Conservation (phyloP, 2,113 vertebrate genomes). For the Sula dactylatra region DNA sequence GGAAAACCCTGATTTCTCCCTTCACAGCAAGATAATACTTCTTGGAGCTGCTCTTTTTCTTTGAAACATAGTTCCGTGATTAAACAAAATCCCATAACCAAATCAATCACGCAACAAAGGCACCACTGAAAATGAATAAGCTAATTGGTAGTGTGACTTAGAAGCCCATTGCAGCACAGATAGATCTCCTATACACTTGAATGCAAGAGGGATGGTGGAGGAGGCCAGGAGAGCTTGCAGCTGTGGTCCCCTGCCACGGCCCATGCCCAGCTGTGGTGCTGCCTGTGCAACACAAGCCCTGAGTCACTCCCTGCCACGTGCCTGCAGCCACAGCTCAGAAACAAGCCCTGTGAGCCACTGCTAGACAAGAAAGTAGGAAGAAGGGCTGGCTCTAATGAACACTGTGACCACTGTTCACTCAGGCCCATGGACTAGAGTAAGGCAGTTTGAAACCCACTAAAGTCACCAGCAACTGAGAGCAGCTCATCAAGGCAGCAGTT, state of each 20-base stretch:
- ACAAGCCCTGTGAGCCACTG: not conserved
- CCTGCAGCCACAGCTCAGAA: not conserved
- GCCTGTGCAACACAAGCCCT: rapidly evolving
- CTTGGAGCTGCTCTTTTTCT: not conserved
- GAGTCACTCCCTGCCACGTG: not conserved
- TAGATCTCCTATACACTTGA: not conserved
- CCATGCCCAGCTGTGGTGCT: rapidly evolving
- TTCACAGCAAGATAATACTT: not conserved
- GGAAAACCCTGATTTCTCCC: not conserved
- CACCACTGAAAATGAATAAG: not conserved
- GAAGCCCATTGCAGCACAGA: not conserved
- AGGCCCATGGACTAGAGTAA: not conserved
- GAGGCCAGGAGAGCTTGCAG: not conserved
- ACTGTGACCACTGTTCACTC: not conserved
- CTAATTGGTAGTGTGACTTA: not conserved
- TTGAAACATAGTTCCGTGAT: not conserved
- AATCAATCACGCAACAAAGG: not conserved
- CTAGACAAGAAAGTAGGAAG: not conserved
- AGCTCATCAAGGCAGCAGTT: not conserved
- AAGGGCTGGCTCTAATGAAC: not conserved
- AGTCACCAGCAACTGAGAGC: not conserved
- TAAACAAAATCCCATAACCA: not conserved
- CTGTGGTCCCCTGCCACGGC: rapidly evolving
- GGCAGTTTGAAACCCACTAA: not conserved
- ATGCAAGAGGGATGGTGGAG: not conserved